These are phyloP conservation scores for Passer montanus DNA, from an alignment of 2,113 vertebrate genomes.

Conservation along the genomic window DNA sequence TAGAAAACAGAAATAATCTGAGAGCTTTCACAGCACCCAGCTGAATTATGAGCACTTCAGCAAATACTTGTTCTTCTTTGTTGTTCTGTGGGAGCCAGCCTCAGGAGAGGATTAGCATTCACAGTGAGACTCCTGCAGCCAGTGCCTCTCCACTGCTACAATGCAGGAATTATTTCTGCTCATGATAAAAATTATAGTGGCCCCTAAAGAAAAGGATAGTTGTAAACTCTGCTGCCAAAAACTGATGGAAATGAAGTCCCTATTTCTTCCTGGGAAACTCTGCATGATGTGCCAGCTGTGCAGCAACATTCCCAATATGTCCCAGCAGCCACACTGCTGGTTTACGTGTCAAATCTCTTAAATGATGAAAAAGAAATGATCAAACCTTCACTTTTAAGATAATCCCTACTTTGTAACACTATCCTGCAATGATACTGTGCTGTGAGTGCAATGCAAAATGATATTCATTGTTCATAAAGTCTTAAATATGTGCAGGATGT, in stretches of 20 bases:
- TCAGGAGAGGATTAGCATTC: neutral
- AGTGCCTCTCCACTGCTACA: neutral
- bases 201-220: neutral
- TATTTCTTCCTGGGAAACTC: neutral
- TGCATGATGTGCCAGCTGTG: neutral
- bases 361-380: neutral
- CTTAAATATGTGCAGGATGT: neutral
- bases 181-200: neutral
- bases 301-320: neutral
- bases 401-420: neutral
- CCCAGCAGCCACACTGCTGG: neutral
- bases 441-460: neutral
- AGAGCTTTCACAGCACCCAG: neutral
- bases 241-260: neutral
- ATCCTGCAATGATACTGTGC: neutral
- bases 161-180: neutral
- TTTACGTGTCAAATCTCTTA: neutral
- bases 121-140: neutral
- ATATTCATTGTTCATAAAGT: neutral
- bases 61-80: neutral
- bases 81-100: neutral
- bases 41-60: neutral
- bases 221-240: neutral
- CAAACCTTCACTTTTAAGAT: neutral
- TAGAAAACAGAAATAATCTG: neutral